These are phyloP conservation scores for Drosophila neonasuta DNA, from an alignment of 2,888 invertebrate species.

Conservation along the genomic window DNA sequence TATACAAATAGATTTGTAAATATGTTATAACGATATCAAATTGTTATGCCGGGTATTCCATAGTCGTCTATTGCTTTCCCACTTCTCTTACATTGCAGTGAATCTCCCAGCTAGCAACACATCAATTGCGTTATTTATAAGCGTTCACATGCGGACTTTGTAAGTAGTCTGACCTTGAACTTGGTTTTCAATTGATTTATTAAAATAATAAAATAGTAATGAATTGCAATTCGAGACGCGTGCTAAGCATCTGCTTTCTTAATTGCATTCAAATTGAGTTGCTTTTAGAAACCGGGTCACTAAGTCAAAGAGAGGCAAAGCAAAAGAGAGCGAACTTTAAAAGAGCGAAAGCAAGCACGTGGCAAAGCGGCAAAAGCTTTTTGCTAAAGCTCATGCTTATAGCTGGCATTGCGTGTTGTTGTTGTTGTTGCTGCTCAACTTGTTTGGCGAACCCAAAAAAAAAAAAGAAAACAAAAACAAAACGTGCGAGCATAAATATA, in stretches of 20 bases:
- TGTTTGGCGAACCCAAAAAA: background rate
- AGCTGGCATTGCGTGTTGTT: background rate
- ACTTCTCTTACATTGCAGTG: background rate
- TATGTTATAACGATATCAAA: background rate
- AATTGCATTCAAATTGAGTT: background rate
- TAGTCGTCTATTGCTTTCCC: background rate
- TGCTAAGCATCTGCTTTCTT: conserved; percentile 7
- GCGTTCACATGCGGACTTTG: background rate
- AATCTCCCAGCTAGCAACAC: background rate
- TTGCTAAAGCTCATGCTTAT: conserved; percentile 1
- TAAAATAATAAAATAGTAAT: background rate
- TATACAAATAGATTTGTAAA: no score
- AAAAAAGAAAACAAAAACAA: background rate
- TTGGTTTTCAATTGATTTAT: conserved; percentile 7
- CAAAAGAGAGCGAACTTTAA: background rate
- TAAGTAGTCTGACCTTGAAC: conserved; percentile 27
- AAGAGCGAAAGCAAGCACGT: conserved; percentile 4
- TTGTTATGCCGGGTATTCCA: background rate
- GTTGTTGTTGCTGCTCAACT: background rate
- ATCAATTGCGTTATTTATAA: background rate
- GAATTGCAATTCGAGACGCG: conserved; percentile 2
- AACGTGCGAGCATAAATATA: background rate
- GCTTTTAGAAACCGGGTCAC: conserved; percentile 8
- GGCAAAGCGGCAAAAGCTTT: background rate
- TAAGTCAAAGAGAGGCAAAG: background rate